Conservation (phyloP, 2,888 invertebrate species). For the Tinea semifulvella region DNA sequence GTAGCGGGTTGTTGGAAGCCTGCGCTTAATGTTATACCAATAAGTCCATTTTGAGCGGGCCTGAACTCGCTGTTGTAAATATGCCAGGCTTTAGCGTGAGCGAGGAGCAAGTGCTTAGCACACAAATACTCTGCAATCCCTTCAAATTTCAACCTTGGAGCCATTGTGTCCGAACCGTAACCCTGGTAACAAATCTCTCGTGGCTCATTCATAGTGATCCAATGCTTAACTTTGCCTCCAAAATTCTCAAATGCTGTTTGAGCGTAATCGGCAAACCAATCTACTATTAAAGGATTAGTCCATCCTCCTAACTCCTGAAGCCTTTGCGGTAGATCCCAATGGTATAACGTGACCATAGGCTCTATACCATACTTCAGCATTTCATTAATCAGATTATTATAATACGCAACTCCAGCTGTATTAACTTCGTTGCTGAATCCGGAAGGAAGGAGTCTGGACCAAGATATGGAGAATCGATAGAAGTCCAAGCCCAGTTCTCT, state of each 20-base stretch:
- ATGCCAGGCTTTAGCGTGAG: conserved; percentile 61
- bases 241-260: conserved; percentile 53
- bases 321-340: conserved; percentile 69
- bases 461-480: conserved; percentile 70
- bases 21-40: conserved; percentile 42
- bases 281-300: conserved; percentile 58
- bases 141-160: conserved; percentile 41
- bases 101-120: conserved; percentile 59
- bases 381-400: conserved; percentile 69
- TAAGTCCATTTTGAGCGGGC: conserved; percentile 28
- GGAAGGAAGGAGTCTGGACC: conserved; percentile 72
- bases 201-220: conserved; percentile 70
- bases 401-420: conserved; percentile 68
- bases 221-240: conserved; percentile 56
- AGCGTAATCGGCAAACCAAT: conserved; percentile 67
- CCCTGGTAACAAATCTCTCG: conserved; percentile 42
- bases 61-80: conserved; percentile 39
- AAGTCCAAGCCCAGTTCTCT: conserved; percentile 53
- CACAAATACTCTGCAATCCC: conserved; percentile 63
- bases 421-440: conserved; percentile 63
- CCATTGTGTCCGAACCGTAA: conserved; percentile 35
- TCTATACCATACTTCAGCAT: conserved; percentile 61
- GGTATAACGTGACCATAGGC: conserved; percentile 69
- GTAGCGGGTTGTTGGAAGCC: conserved; percentile 61
- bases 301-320: conserved; percentile 68